Percentiles rank a stretch among this genome's conserved stretches.
These are phyloP conservation scores for Cylindroiulus punctatus DNA, from an alignment of 2,888 invertebrate genomes.

Conservation along the genomic window DNA sequence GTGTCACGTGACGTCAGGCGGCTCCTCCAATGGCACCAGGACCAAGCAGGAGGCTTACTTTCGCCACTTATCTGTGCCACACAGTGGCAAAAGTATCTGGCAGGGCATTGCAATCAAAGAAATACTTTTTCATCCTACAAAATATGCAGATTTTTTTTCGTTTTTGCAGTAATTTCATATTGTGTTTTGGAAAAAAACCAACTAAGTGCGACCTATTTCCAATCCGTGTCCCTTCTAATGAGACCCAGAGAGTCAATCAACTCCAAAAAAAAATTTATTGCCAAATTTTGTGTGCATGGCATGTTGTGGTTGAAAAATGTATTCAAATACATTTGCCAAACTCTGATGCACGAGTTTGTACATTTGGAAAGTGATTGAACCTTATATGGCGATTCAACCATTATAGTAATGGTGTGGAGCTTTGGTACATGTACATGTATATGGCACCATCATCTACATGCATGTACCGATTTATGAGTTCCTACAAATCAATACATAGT, in stretches of 20 bases:
- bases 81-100: neutral
- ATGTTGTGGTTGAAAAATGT: too few species aligned
- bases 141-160: neutral
- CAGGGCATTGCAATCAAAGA: neutral
- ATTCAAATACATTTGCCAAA: too few species aligned
- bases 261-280: neutral
- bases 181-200: constrained; percentile 6
- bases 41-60: neutral
- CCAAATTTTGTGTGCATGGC: too few species aligned
- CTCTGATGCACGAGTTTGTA: too few species aligned
- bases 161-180: constrained; percentile 26
- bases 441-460: too few species aligned
- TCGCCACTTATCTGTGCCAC: constrained; percentile 21
- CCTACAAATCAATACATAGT: too few species aligned
- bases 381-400: too few species aligned
- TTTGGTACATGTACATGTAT: too few species aligned
- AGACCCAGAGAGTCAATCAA: neutral
- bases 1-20: neutral
- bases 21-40: neutral
- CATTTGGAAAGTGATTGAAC: too few species aligned
- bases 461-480: too few species aligned
- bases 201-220: neutral
- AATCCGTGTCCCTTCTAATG: neutral
- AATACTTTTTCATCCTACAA: constrained; percentile 20
- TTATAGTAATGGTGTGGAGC: too few species aligned